These are phyloP conservation scores for Crocodylus rhombifer DNA, from an alignment of 2,797 vertebrate genomes.

Conservation along the genomic window DNA sequence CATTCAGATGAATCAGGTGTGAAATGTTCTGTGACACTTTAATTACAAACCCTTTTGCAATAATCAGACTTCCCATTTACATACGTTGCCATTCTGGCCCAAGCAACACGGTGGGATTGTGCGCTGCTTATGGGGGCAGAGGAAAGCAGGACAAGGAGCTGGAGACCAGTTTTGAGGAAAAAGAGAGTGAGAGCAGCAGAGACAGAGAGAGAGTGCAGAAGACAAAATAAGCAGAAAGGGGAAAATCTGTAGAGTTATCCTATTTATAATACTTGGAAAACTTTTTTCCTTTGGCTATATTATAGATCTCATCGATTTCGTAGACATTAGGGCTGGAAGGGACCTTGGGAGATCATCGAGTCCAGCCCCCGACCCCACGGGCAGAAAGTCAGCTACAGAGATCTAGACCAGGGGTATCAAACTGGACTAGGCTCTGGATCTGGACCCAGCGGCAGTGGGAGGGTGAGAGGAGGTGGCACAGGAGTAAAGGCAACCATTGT, in stretches of 20 bases:
- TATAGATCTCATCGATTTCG: no score
- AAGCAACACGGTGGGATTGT: fast-evolving
- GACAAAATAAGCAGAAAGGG: not conserved
- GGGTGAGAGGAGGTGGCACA: not conserved
- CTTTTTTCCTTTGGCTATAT: not conserved
- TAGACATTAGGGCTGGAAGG: no score
- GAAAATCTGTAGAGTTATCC: not conserved
- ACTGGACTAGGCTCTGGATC: no score
- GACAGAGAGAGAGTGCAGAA: not conserved
- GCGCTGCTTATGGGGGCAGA: fast-evolving
- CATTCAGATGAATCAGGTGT: constrained; percentile 28
- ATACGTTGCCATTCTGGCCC: not conserved
- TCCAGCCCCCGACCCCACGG: no score
- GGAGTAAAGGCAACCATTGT: not conserved
- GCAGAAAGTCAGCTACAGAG: no score
- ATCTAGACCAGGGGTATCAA: no score
- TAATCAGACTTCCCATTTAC: not conserved
- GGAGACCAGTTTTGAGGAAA: not conserved
- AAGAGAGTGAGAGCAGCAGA: not conserved
- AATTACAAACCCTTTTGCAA: not conserved
- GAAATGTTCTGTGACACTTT: constrained; percentile 15
- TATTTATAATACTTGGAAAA: not conserved
- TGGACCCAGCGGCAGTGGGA: no score
- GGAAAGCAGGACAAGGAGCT: not conserved
- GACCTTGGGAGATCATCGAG: no score